Conservation (phyloP, 2,797 vertebrate genomes). For the Schizopygopsis malacanthus region DNA sequence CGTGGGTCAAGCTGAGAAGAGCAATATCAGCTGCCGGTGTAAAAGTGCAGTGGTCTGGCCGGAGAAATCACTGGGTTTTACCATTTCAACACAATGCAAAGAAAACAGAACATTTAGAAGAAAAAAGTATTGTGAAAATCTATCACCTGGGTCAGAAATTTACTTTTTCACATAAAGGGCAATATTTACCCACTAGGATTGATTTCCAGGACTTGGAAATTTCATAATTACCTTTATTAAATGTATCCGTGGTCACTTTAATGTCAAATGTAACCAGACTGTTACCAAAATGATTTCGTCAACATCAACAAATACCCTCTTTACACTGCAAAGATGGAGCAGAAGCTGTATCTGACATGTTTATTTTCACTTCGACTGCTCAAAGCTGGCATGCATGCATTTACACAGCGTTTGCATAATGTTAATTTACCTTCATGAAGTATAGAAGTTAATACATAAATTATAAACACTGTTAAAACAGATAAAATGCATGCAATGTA, state of each 20-base stretch:
- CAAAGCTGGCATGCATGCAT: not conserved
- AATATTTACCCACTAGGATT: not conserved
- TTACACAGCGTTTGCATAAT: not conserved
- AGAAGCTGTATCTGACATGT: not conserved
- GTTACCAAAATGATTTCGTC: not conserved
- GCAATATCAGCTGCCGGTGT: constrained; percentile 22
- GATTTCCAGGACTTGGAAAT: not conserved
- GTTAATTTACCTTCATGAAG: no score
- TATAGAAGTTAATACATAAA: not conserved
- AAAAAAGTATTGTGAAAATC: not conserved
- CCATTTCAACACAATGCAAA: not conserved
- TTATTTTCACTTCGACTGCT: not conserved
- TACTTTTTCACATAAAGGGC: not conserved
- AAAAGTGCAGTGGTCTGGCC: not conserved
- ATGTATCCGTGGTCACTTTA: not conserved
- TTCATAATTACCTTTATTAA: not conserved
- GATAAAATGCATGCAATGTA: no score
- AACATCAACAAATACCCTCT: not conserved
- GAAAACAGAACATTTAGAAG: not conserved
- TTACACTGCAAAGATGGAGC: not conserved
- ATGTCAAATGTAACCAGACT: not conserved
- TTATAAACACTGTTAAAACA: not conserved
- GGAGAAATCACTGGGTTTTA: not conserved
- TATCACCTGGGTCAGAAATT: not conserved
- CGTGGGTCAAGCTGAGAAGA: constrained; percentile 40